These are phyloP conservation scores for Macrocentrus cingulum DNA, from an alignment of 1,140 invertebrate species.

Conservation along the genomic window DNA sequence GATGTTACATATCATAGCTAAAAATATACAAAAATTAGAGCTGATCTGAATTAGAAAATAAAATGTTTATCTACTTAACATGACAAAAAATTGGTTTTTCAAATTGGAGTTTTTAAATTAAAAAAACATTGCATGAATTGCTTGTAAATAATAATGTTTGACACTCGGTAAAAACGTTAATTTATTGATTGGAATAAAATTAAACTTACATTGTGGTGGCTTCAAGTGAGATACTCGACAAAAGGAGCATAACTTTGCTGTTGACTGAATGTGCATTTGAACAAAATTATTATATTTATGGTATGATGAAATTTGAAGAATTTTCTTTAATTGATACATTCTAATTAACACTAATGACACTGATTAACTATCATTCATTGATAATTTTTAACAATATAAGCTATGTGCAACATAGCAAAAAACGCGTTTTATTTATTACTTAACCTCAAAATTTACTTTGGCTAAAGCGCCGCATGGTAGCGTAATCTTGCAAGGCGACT, in stretches of 20 bases:
- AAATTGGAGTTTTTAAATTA: too few species aligned
- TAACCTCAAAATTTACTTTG: too few species aligned
- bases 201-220: conserved; percentile 37
- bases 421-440: not conserved
- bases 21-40: conserved; percentile 21
- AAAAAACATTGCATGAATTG: not conserved
- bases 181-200: conserved; percentile 3
- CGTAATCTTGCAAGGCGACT: too few species aligned
- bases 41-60: not conserved
- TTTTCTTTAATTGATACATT: conserved; percentile 40
- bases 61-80: too few species aligned
- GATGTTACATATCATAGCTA: conserved; percentile 15
- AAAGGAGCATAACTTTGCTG: conserved; percentile 37
- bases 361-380: too few species aligned
- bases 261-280: conserved; percentile 21
- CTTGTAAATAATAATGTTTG: not conserved
- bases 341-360: conserved; percentile 11
- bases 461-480: not conserved
- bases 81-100: too few species aligned
- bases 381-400: too few species aligned
- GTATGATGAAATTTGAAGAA: conserved; percentile 18
- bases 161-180: not conserved
- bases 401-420: not conserved
- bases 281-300: conserved; percentile 26
- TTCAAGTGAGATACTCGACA: conserved; percentile 42